Evolutionary conservation across 2,797 vertebrate species (phyloP), one percentile per base, ranked within the genome.

Genomic region (Chaetophractus vellerosus): DNA sequence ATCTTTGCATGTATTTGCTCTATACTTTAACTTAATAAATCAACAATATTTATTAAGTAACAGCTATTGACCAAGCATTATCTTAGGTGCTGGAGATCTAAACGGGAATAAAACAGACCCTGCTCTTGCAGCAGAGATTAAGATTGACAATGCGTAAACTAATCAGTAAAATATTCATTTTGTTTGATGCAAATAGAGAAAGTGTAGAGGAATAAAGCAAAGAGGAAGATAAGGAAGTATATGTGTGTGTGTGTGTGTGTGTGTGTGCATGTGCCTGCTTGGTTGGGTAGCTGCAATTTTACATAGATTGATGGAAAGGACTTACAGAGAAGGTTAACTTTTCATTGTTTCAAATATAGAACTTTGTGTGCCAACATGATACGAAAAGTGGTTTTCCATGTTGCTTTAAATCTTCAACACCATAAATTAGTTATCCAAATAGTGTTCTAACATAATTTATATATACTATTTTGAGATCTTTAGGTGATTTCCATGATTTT

Each of bases 111-210:
- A 28, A 76, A 33, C 8, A 52, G 28, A 85, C 33, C 2, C 2
- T 4, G 0, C 8, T 36, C 2, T 64, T n/a, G 6, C 9, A 23
- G 23, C 19, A n/a, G 33, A 71, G 2, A 55, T 4, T 21, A 2
- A 74, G 26, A 2, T 45, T 26, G 33, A 38, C 0, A 21, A 50
- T n/a, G 6, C 16, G 68, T 1, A 48, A 57, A 23, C 4, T 71
- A 52, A n/a, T 21, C 64, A 38, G 3, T 36, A 71, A 1, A n/a
- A 23, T 41, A 57, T 80, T 45, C 33, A 57, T 8, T 66, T 36
- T 79, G 0, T 8, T n/a, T 57, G 11, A 79, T 63, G 59, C 31
- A 24, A 15, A 18, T n/a, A 28, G 45, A 88, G 28, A 50, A 24
- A 18, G 11, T 75, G 15, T 8, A 55, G 28, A 68, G 55, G 19